Percentiles rank a stretch among this genome's conserved stretches.
phyloP scores from a whole-genome alignment of 2,113 vertebrate genomes.

The Epinephelus cyanopodus region DNA sequence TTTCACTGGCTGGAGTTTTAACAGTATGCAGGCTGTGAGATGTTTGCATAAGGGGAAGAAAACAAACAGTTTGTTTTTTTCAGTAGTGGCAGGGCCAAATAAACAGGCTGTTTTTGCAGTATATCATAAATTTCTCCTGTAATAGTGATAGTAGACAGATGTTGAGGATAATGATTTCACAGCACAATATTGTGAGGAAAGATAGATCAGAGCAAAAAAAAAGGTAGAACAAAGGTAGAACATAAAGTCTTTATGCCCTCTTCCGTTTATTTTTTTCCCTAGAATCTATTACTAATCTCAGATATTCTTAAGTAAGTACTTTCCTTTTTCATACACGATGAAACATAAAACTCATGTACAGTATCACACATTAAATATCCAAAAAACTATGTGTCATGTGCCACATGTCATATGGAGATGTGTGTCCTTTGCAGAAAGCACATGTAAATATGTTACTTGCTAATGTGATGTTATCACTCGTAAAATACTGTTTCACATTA shows the following conservation, averaged over 20 bases:
- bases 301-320: not conserved
- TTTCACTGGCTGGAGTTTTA: slow-evolving; percentile 25
- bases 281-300: not conserved
- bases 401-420: not conserved
- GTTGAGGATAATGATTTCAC: not conserved
- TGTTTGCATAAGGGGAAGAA: not conserved
- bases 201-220: not conserved
- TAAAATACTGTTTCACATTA: not conserved
- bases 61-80: slow-evolving; percentile 18
- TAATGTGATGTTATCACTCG: not conserved
- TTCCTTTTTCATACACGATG: not conserved
- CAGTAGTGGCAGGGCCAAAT: not conserved
- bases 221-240: not conserved
- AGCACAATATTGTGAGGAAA: not conserved
- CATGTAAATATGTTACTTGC: not conserved
- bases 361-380: not conserved
- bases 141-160: not conserved
- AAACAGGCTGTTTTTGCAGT: not conserved
- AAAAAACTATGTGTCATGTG: not conserved
- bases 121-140: not conserved
- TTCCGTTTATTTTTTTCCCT: not conserved
- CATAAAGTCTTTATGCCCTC: not conserved
- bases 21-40: not conserved
- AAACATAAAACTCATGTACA: not conserved
- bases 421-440: not conserved